Conservation (phyloP, 2,888 invertebrate genomes). For the Troilus luridus region DNA sequence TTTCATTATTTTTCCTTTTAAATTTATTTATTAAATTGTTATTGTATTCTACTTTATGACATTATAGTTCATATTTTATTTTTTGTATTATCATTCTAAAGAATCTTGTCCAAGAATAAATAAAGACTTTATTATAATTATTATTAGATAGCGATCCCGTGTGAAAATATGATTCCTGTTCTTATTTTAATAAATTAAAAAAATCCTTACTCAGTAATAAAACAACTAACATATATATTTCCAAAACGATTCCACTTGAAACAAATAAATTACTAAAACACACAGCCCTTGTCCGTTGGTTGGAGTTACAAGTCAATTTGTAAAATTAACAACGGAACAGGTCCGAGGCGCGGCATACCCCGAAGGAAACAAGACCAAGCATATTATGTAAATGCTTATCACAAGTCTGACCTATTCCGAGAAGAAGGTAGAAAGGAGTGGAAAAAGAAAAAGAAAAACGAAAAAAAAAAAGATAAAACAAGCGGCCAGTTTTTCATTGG, state of each 20-base stretch:
- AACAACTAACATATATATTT: background rate
- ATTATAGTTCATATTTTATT: too few species aligned
- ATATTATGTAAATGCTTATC: slow-evolving; percentile 42
- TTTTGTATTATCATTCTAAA: too few species aligned
- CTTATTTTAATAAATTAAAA: too few species aligned
- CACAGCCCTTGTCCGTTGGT: background rate
- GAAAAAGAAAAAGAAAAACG: background rate
- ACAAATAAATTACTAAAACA: background rate
- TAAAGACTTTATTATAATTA: too few species aligned
- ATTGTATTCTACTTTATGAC: too few species aligned
- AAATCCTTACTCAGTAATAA: too few species aligned
- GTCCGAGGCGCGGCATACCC: background rate
- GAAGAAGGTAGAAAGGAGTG: slow-evolving; percentile 41
- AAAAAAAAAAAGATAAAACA: slow-evolving; percentile 33
- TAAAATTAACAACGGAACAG: background rate
- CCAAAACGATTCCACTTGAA: background rate
- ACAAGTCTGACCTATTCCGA: background rate
- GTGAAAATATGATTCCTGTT: too few species aligned
- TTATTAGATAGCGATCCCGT: too few species aligned
- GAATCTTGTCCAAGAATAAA: too few species aligned
- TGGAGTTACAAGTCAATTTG: slow-evolving; percentile 10
- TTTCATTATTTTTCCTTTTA: too few species aligned
- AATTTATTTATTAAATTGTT: too few species aligned
- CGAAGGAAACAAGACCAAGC: slow-evolving; percentile 1
- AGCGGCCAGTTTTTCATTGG: slow-evolving; percentile 36